A percentile compares a stretch with the other conserved stretches of the same genome.
Conservation (phyloP, 2,888 invertebrate species). For the Fragum fragum region DNA sequence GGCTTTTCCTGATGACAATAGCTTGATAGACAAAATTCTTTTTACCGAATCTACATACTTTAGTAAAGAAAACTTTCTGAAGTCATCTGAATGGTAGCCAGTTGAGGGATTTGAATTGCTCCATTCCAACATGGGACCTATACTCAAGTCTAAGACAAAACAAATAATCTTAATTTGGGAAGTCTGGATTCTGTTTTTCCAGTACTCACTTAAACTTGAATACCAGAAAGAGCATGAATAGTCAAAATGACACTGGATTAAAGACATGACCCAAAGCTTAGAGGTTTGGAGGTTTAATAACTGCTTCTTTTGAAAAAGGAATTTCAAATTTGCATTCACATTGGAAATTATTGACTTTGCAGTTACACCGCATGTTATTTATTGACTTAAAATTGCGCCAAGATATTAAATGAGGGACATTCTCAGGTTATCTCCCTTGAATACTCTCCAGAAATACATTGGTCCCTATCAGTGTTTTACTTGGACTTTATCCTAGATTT, state of each 20-base stretch:
- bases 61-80: too few relatives aligned
- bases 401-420: too few relatives aligned
- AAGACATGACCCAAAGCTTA: not conserved
- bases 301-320: not conserved
- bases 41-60: too few relatives aligned
- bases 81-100: too few relatives aligned
- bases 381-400: not conserved
- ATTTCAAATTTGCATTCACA: not conserved
- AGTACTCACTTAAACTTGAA: not conserved
- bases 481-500: too few relatives aligned
- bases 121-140: not conserved
- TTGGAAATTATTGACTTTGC: not conserved
- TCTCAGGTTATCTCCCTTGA: too few relatives aligned
- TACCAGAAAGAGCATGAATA: not conserved
- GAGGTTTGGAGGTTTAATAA: not conserved
- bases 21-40: too few relatives aligned
- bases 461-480: too few relatives aligned
- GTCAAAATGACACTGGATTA: constrained; percentile 1
- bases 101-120: too few relatives aligned
- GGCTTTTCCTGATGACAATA: too few relatives aligned
- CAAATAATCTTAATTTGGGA: not conserved
- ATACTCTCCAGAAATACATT: too few relatives aligned
- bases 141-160: not conserved
- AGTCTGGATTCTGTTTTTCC: not conserved
- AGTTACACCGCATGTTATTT: not conserved